Base-by-base conservation (phyloP, 2,888 invertebrate species). In the Troides oblongomaculatus region DNA sequence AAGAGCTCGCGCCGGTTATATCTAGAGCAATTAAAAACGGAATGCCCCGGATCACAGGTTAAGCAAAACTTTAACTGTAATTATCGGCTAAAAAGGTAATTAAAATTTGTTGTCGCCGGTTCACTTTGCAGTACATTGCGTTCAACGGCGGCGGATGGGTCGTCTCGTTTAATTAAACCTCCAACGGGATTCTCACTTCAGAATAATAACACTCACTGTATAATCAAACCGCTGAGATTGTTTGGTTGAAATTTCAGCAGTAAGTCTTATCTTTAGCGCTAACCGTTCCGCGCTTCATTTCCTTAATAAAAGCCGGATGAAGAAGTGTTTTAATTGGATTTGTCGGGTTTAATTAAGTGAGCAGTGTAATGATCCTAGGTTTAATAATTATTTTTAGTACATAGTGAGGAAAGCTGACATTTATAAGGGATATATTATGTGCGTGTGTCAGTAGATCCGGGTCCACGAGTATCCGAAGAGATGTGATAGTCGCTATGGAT, bases 131-230 rank as follows among this genome's bases (percentile, higher is more conserved):
- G 46, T 46, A 53, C 25, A 46, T 46, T 50, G 65, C 53, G 21
- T 62, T 67, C 57, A 36, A 17, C 25, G 46, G 67, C 46, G 36
- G 58, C 58, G 58, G 17, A 62, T 62, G 58, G 62, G 30, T 25
- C 62, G 67, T 43, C 46, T 67, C 30, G 67, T 63, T 63, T 68
- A 68, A 68, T 68, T 68, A 68, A 68, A 63, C 50, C 30, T 63
- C 58, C 63, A 57, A 56, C 58, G 63, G 21, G 23, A 58, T 50
- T 21, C 58, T 62, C 46, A 62, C 62, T 67, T 62, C n/a, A 63
- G 58, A 25, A 63, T 59, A 59, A 63, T 62, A 7, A 68, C 46
- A 64, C 63, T 68, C 58, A 30, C 68, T 68, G 68, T 68, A 60
- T 64, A 68, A 68, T 64, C 68, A 68, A 59, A 64, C 63, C 53